Base-by-base conservation (phyloP, 2,797 vertebrate species). In the Carcharodon carcharias region DNA sequence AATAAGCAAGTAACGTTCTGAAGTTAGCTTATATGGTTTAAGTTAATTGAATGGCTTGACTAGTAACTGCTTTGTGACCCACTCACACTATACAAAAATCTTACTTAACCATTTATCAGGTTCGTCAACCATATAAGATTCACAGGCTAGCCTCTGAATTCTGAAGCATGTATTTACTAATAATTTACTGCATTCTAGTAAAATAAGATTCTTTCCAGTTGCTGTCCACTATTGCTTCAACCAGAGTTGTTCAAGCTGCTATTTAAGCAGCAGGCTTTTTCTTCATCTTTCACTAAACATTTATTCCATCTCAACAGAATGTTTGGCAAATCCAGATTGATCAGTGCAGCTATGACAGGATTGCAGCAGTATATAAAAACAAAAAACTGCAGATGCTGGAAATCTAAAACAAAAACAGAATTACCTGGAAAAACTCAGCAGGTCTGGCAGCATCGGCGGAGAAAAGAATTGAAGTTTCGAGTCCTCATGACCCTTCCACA, bases 11-110 rank as follows among this genome's bases (percentile, higher is more conserved):
- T 56, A 35, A 8, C 31, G 14, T 11, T 91, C 88, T 35, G 35
- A 91, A 91, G 54, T 56, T 91, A 61, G 88, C 58, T 91, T 91
- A 61, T 26, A 91, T 61, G 56, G 88, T 54, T 89, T 89, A 26
- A 6, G 88, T 35, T 61, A 91, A 91, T 56, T 61, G 14, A 56
- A 58, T 28, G 6, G 12, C 88, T 58, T 91, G 56, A 91, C 88
- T 61, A 91, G 56, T 31, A 61, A 91, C 28, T 56, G 11, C 26
- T 28, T 89, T 61, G 88, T 61, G 54, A 91, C 88, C 28, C 56
- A 91, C 54, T 56, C 28, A 61, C 12, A 56, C 56, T 91, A 58
- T 35, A 91, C 28, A 11, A 35, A 91, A 28, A 91, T 91, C 50
- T 61, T 35, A 89, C 85, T 87, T 12, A 91, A 31, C 28, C 88